phyloP scores from a whole-genome alignment of 2,113 vertebrate genomes.

The Anarhynchus alexandrinus region DNA sequence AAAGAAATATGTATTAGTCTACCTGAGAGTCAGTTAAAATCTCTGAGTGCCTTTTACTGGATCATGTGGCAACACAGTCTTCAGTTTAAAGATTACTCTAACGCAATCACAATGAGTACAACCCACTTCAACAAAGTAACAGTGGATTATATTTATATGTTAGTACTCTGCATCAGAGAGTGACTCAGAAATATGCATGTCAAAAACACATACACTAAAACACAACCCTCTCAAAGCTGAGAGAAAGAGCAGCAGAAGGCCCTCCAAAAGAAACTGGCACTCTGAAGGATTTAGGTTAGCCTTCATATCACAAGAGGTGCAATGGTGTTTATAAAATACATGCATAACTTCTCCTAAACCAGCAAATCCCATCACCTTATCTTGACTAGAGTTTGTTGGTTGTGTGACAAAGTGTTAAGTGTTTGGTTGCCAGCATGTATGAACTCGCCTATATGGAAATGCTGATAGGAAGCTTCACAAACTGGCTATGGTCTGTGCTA shows the following conservation, averaged over 20 bases:
- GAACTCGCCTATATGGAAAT: background rate
- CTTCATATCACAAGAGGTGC: background rate
- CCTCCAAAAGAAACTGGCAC: background rate
- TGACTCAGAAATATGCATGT: background rate
- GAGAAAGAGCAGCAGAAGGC: background rate
- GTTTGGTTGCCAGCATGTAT: background rate
- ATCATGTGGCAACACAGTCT: background rate
- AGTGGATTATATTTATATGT: background rate
- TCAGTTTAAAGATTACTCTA: background rate
- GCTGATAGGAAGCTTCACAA: background rate
- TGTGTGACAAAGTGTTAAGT: background rate
- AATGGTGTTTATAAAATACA: background rate
- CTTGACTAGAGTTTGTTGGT: background rate
- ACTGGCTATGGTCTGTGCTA: background rate
- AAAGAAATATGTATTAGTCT: slow-evolving; percentile 11
- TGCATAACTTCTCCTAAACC: background rate
- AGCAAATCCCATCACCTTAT: background rate
- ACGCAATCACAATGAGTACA: background rate
- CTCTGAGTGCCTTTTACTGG: slow-evolving; percentile 1
- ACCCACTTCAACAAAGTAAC: background rate
- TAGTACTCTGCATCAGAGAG: background rate
- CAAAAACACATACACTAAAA: background rate
- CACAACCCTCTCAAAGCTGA: background rate
- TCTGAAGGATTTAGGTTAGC: background rate
- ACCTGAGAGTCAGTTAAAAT: slow-evolving; percentile 30